Conservation (phyloP, 2,113 vertebrate species). For the Silurus asotus region DNA sequence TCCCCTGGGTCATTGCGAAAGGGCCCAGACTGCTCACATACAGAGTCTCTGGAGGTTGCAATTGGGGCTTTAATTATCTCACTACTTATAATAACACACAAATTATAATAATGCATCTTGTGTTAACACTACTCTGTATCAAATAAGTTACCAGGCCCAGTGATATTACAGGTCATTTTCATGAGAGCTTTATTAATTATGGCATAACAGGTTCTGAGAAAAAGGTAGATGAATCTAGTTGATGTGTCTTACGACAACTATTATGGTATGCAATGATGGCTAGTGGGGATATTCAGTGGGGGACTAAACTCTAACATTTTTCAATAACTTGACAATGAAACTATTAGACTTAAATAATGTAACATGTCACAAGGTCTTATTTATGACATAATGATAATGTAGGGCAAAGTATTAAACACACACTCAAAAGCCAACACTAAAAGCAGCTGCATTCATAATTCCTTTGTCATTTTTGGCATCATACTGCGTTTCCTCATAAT, state of each 20-base stretch:
- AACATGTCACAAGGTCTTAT: not conserved
- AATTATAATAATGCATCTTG: not conserved
- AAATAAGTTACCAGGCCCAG: not conserved
- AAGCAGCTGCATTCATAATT: slow-evolving; percentile 1
- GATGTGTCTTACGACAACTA: not conserved
- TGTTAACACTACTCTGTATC: not conserved
- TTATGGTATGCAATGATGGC: not conserved
- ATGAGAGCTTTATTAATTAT: not conserved
- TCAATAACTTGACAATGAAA: slow-evolving; percentile 11
- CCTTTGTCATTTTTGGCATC: not conserved
- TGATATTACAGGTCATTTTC: not conserved
- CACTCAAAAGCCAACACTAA: not conserved
- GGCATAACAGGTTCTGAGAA: not conserved
- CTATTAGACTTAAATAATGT: not conserved
- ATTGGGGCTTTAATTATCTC: not conserved
- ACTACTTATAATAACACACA: not conserved
- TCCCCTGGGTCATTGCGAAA: not conserved
- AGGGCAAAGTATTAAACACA: not conserved
- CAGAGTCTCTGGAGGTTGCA: not conserved
- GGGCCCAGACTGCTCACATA: not conserved
- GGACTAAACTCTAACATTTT: not conserved
- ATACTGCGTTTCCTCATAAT: not conserved
- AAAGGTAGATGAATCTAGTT: not conserved
- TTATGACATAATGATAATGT: slow-evolving; percentile 14
- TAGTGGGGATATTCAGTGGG: not conserved